Evolutionary conservation across 2,113 vertebrate species (phyloP).

Genomic region (Lagopus leucura): DNA sequence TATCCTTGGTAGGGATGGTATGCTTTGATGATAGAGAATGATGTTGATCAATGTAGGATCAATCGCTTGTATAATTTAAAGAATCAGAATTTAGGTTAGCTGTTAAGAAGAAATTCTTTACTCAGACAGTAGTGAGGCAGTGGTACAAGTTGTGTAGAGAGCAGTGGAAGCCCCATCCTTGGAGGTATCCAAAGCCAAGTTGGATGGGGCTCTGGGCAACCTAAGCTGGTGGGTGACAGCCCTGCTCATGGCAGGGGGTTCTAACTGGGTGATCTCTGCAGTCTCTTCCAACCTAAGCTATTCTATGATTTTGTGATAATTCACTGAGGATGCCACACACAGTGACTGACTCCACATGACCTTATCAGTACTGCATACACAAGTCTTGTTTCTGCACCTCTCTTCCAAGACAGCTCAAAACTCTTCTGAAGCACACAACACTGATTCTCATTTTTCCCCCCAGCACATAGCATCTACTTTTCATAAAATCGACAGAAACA

Average conservation of each 20-base stretch:
- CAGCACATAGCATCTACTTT: background rate
- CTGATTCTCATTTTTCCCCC: background rate
- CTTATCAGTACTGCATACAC: rapidly evolving
- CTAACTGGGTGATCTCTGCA: no score
- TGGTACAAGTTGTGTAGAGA: no score
- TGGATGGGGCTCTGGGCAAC: no score
- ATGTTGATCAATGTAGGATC: rapidly evolving
- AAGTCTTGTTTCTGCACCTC: background rate
- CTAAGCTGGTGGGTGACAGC: no score
- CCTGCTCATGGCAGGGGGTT: no score
- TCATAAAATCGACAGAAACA: background rate
- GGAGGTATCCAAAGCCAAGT: no score
- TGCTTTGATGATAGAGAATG: background rate
- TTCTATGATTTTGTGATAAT: no score
- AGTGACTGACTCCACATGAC: rapidly evolving
- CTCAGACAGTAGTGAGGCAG: no score
- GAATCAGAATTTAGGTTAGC: background rate
- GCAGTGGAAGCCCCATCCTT: no score
- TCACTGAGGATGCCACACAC: background rate
- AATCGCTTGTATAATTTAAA: background rate
- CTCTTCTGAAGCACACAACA: background rate
- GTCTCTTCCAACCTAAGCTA: no score
- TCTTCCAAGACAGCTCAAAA: background rate
- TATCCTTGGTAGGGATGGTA: background rate
- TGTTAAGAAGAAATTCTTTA: no score